These are phyloP conservation scores for Meda fulgida DNA, from an alignment of 2,797 vertebrate genomes.

Conservation along the genomic window DNA sequence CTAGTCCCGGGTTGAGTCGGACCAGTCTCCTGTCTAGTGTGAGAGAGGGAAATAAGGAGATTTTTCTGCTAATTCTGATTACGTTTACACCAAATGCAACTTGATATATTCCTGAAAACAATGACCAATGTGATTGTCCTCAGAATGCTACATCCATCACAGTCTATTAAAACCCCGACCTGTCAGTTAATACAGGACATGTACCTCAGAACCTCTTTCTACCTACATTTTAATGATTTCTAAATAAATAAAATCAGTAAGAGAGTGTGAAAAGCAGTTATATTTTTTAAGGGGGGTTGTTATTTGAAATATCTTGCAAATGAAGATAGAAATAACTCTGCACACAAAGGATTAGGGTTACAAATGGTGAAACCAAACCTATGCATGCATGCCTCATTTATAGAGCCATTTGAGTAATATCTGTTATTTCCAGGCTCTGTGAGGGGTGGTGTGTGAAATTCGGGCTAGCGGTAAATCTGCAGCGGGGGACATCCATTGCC, in stretches of 20 bases:
- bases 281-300: background rate
- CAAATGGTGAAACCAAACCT: conserved; percentile 25
- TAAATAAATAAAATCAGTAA: background rate
- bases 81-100: background rate
- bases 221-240: background rate
- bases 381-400: conserved; percentile 36
- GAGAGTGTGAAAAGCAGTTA: background rate
- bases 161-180: background rate
- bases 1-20: conserved; percentile 3
- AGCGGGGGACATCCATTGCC: conserved; percentile 31
- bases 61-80: background rate
- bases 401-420: conserved; percentile 19
- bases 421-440: conserved; percentile 16
- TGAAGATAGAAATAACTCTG: background rate
- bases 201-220: background rate
- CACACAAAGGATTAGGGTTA: conserved; percentile 2
- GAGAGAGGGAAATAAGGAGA: background rate
- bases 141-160: background rate
- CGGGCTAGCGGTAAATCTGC: conserved; percentile 23
- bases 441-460: conserved; percentile 41
- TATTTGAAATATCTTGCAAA: conserved; percentile 12
- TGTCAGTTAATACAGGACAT: background rate
- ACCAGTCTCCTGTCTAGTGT: background rate
- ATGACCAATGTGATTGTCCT: background rate
- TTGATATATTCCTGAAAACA: background rate